Conservation (phyloP, 2,888 invertebrate genomes). For the Muschampia plurimacula region DNA sequence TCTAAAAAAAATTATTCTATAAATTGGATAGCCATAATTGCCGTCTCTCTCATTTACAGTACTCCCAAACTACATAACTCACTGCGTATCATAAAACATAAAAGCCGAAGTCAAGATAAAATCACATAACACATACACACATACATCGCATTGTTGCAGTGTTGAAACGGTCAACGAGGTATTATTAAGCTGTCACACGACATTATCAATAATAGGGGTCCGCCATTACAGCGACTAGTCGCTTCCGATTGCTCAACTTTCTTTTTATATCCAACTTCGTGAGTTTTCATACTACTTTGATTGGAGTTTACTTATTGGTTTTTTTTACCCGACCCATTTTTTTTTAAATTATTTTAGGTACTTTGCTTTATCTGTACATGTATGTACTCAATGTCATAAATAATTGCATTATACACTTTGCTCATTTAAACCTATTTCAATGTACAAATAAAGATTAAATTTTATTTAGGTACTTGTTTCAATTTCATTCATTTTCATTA, state of each 20-base stretch:
- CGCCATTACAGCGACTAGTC: conserved; percentile 42
- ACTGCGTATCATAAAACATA: background rate
- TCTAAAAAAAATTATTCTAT: too few relatives aligned
- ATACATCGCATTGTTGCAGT: background rate
- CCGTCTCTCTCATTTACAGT: background rate
- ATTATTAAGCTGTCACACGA: conserved; percentile 52
- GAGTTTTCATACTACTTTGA: conserved; percentile 19
- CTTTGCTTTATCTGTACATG: background rate
- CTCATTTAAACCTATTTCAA: too few relatives aligned
- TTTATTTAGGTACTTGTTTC: too few relatives aligned
- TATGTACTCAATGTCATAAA: too few relatives aligned
- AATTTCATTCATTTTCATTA: too few relatives aligned
- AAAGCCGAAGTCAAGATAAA: conserved; percentile 14
- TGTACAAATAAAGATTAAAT: too few relatives aligned
- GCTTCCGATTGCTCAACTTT: conserved; percentile 40
- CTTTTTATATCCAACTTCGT: conserved; percentile 30
- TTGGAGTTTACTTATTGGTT: background rate
- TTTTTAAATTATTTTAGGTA: background rate
- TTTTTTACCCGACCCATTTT: background rate
- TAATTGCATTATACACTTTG: too few relatives aligned
- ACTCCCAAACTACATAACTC: background rate
- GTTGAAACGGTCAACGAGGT: conserved; percentile 39
- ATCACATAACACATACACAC: conserved; percentile 13
- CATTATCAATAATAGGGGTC: conserved; percentile 45
- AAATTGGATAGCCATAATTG: too few relatives aligned